These are phyloP conservation scores for Aythya baeri DNA, from an alignment of 2,113 vertebrate genomes.

Conservation along the genomic window DNA sequence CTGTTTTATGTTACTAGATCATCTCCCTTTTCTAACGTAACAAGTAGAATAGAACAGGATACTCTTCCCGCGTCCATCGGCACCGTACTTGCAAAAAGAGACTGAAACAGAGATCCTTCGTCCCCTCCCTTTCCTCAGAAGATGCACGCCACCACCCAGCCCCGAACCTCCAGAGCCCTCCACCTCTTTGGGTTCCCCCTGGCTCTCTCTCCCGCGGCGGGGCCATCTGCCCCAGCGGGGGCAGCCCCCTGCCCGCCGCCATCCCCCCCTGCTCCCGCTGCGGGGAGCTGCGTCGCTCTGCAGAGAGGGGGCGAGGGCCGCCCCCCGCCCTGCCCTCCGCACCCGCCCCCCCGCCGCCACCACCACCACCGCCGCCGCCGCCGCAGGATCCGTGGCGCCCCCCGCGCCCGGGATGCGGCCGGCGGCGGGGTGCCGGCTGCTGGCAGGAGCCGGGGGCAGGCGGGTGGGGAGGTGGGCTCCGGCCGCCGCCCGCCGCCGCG, in stretches of 20 bases:
- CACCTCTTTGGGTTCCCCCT: background rate
- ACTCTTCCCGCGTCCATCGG: background rate
- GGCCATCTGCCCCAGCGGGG: background rate
- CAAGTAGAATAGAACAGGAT: background rate
- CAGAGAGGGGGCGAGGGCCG: background rate
- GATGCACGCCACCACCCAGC: too few relatives aligned
- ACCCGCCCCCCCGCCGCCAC: background rate
- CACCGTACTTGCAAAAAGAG: background rate
- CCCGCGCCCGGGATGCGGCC: background rate
- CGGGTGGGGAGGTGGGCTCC: background rate
- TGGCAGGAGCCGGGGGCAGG: background rate
- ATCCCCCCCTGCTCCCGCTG: background rate
- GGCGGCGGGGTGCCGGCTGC: background rate
- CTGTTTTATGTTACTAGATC: accelerated
- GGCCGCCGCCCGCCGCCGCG: background rate
- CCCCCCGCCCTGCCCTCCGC: background rate
- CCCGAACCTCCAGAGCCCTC: too few relatives aligned
- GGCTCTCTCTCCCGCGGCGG: too few relatives aligned
- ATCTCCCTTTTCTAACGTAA: background rate
- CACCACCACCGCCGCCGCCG: too few relatives aligned
- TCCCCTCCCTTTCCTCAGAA: accelerated
- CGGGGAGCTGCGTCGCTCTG: background rate
- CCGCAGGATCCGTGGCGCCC: background rate
- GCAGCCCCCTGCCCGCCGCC: background rate
- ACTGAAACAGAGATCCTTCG: accelerated